phyloP scores from a whole-genome alignment of 2,797 vertebrate species.

The Anguilla anguilla region DNA sequence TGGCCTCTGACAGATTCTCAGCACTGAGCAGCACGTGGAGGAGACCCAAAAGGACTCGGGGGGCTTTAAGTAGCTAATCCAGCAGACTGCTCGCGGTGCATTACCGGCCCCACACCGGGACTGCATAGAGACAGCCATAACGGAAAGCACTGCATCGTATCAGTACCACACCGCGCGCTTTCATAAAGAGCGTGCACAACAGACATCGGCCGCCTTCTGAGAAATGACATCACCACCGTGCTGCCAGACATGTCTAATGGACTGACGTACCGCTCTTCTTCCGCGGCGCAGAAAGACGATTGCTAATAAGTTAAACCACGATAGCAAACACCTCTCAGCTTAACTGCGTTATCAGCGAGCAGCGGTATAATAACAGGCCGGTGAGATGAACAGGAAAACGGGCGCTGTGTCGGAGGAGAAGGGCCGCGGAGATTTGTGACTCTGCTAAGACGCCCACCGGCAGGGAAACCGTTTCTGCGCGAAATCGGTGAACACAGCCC shows the following conservation, averaged over 20 bases:
- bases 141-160: not conserved
- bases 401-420: not conserved
- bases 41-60: not conserved
- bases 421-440: not conserved
- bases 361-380: not conserved
- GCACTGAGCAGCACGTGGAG: not conserved
- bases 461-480: not conserved
- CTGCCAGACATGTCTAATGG: not conserved
- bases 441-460: not conserved
- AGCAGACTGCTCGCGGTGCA: not conserved
- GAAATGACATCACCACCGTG: constrained; percentile 48
- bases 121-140: not conserved
- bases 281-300: not conserved
- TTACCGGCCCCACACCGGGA: not conserved
- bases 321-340: not conserved
- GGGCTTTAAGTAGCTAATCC: not conserved
- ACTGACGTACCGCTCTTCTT: too few relatives aligned
- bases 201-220: constrained; percentile 44
- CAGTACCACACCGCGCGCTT: not conserved
- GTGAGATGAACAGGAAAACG: not conserved
- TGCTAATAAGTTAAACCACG: not conserved
- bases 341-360: not conserved
- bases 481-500: not conserved
- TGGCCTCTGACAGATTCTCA: not conserved
- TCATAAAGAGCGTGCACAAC: not conserved